These are phyloP conservation scores for Napeogenes sylphis DNA, from an alignment of 2,888 invertebrate species.

Conservation along the genomic window DNA sequence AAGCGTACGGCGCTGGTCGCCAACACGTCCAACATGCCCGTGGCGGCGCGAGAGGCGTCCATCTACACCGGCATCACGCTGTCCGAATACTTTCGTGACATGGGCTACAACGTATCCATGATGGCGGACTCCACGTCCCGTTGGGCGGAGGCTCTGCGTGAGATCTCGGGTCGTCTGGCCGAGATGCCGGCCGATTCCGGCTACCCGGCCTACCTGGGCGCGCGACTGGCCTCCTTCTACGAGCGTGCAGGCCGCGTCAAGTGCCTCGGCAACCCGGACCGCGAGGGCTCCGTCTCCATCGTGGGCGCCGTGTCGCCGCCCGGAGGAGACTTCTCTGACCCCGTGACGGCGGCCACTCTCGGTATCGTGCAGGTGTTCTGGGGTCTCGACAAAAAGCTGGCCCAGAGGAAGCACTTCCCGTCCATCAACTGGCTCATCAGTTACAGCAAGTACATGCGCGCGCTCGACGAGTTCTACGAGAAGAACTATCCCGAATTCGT, in stretches of 20 bases:
- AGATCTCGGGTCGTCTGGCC: slow-evolving; percentile 99
- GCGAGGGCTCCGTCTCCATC: slow-evolving; percentile 99
- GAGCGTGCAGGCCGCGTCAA: slow-evolving; percentile 99
- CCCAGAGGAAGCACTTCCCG: slow-evolving; percentile 99
- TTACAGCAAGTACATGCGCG: slow-evolving; percentile 98
- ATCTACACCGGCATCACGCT: slow-evolving; percentile 99
- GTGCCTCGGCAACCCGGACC: slow-evolving; percentile 97
- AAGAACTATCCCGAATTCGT: slow-evolving; percentile 99
- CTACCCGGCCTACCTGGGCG: slow-evolving; percentile 99
- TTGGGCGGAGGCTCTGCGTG: slow-evolving; percentile 99
- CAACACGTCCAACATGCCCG: slow-evolving; percentile 99
- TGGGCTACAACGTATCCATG: slow-evolving; percentile 99
- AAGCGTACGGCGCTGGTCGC: slow-evolving; percentile 99
- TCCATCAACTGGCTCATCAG: slow-evolving; percentile 99
- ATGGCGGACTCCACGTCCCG: slow-evolving; percentile 99
- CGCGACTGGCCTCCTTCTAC: slow-evolving; percentile 99
- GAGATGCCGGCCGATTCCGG: slow-evolving; percentile 99
- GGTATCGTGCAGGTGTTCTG: slow-evolving; percentile 99
- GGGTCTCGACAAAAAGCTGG: slow-evolving; percentile 99
- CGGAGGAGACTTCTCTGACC: slow-evolving; percentile 99
- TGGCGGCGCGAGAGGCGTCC: slow-evolving; percentile 99
- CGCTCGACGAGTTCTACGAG: slow-evolving; percentile 99
- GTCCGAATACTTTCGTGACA: slow-evolving; percentile 99
- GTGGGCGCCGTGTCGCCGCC: slow-evolving; percentile 99
- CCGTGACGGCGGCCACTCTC: slow-evolving; percentile 98